Conservation (phyloP, 64 coral and sea anemone species). For the Orbicella faveolata region DNA sequence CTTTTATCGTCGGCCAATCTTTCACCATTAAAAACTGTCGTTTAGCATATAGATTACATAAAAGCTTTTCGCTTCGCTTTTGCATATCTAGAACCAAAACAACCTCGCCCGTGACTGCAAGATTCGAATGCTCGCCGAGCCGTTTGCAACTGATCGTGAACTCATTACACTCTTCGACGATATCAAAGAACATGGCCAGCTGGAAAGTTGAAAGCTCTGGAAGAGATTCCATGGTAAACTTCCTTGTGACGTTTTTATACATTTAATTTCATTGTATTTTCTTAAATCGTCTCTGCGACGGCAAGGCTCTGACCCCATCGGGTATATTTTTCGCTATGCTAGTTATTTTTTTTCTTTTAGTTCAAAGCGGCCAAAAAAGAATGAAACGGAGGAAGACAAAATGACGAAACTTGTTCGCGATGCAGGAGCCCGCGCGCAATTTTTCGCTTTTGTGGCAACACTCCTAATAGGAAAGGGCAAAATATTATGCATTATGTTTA, state of each 20-base stretch:
- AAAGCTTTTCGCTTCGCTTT: background rate
- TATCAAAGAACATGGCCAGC: background rate
- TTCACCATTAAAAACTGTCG: background rate
- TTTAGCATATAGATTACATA: slow-evolving; percentile 6
- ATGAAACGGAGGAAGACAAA: no score
- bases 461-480: background rate
- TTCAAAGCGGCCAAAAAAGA: no score
- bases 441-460: background rate
- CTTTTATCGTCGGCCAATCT: background rate
- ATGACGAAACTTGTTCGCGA: no score
- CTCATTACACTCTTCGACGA: background rate
- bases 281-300: no score
- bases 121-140: background rate
- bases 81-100: slow-evolving; percentile 29
- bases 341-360: no score
- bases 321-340: no score
- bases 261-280: no score
- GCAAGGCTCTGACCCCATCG: no score
- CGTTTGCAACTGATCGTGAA: background rate
- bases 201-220: background rate
- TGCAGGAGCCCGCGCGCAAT: background rate
- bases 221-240: background rate
- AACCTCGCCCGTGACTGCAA: background rate
- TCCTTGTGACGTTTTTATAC: background rate
- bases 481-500: background rate